Evolutionary conservation across 2,797 vertebrate genomes (phyloP).

Genomic region (Esox lucius): DNA sequence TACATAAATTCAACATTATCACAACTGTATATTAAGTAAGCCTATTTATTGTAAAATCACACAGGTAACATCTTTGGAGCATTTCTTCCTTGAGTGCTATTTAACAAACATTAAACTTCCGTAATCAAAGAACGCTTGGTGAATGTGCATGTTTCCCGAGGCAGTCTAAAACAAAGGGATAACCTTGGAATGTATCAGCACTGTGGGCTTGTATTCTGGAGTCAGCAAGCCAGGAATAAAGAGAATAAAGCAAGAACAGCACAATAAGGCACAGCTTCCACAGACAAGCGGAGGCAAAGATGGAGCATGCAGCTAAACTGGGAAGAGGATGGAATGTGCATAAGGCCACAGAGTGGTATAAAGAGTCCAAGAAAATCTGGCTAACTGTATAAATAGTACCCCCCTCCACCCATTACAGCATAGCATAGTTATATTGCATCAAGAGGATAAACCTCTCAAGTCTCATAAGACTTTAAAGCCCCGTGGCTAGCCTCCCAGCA

Average conservation of each 20-base stretch:
- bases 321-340: slow-evolving; percentile 54
- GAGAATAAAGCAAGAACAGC: background rate
- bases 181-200: slow-evolving; percentile 3
- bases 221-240: background rate
- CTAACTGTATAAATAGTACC: slow-evolving; percentile 29
- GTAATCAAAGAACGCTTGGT: slow-evolving; percentile 33
- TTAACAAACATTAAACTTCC: slow-evolving; percentile 36
- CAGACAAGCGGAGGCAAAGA: slow-evolving; percentile 34
- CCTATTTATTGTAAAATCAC: slow-evolving; percentile 6
- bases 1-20: background rate
- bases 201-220: background rate
- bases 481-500: slow-evolving; percentile 17
- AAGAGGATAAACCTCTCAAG: slow-evolving; percentile 37
- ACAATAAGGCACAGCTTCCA: background rate
- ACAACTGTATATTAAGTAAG: background rate
- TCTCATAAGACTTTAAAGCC: slow-evolving; percentile 27
- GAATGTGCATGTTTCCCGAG: slow-evolving; percentile 38
- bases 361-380: slow-evolving; percentile 24
- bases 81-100: slow-evolving; percentile 19
- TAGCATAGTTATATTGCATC: slow-evolving; percentile 32
- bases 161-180: slow-evolving; percentile 17
- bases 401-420: slow-evolving; percentile 45
- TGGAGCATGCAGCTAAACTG: slow-evolving; percentile 34
- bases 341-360: slow-evolving; percentile 48
- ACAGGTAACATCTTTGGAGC: slow-evolving; percentile 42